A percentile compares a stretch with the other conserved stretches of the same genome.
Evolutionary conservation across 1,140 invertebrate species (phyloP).

Genomic region (Mercenaria mercenaria): DNA sequence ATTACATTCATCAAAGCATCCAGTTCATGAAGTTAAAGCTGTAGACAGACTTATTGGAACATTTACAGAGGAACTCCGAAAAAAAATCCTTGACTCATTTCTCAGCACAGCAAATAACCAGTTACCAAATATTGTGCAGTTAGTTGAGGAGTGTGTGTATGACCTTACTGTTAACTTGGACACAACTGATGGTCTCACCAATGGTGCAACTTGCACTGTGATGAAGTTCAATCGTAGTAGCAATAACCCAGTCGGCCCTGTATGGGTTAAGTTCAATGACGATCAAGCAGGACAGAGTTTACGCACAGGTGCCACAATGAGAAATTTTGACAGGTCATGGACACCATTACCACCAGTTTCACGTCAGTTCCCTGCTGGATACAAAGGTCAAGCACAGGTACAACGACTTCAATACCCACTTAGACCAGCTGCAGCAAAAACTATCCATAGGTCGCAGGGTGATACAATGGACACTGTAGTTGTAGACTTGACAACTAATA

Average conservation of each 20-base stretch:
- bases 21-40: constrained; percentile 40
- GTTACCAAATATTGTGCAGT: not conserved
- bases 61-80: constrained; percentile 6
- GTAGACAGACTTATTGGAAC: not conserved
- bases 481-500: constrained; percentile 4
- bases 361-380: too few species aligned
- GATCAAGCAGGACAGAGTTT: not conserved
- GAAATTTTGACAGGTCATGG: constrained; percentile 14
- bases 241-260: not conserved
- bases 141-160: not conserved
- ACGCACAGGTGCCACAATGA: not conserved
- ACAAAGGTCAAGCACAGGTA: too few species aligned
- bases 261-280: constrained; percentile 45
- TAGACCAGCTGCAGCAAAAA: too few species aligned
- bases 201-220: constrained; percentile 19
- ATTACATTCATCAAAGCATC: not conserved
- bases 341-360: constrained; percentile 39
- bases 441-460: too few species aligned
- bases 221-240: constrained; percentile 16
- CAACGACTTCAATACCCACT: too few species aligned
- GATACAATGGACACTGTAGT: constrained; percentile 17
- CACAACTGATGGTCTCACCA: constrained; percentile 44
- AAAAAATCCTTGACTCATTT: constrained; percentile 36
- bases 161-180: too few species aligned
- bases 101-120: not conserved